A percentile compares a stretch with the other conserved stretches of the same genome.
These are phyloP conservation scores for Pseudocheirus occidentalis DNA, from an alignment of 2,797 vertebrate species.

Conservation along the genomic window DNA sequence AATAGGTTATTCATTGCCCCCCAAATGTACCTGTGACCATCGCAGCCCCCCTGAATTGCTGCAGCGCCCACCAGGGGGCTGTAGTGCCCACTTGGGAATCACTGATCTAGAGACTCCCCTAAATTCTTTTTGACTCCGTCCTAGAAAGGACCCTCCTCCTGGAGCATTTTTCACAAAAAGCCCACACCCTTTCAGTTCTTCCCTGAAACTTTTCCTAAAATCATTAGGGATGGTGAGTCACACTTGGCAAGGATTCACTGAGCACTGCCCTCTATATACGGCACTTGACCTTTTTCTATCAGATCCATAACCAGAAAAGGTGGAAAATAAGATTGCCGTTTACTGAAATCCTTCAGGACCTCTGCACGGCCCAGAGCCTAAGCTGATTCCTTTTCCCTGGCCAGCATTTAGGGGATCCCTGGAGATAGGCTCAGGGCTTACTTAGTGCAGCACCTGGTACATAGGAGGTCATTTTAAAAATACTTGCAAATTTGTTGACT, in stretches of 20 bases:
- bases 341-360: background rate
- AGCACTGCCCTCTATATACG: background rate
- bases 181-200: background rate
- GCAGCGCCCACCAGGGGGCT: too few relatives aligned
- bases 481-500: background rate
- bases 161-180: background rate
- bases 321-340: background rate
- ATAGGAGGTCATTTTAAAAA: background rate
- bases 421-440: background rate
- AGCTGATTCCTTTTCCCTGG: background rate
- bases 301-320: background rate
- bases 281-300: background rate
- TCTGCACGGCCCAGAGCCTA: background rate
- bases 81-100: too few relatives aligned
- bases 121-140: background rate
- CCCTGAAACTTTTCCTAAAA: background rate
- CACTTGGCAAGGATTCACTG: background rate
- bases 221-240: background rate
- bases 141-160: background rate
- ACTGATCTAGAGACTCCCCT: background rate
- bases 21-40: too few relatives aligned
- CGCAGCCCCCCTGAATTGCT: too few relatives aligned
- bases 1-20: too few relatives aligned
- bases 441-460: background rate
- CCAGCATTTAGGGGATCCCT: background rate